Evolutionary conservation across 2,113 vertebrate species (phyloP), one percentile per base, ranked within the genome.

Genomic region (Psephotus haematonotus): DNA sequence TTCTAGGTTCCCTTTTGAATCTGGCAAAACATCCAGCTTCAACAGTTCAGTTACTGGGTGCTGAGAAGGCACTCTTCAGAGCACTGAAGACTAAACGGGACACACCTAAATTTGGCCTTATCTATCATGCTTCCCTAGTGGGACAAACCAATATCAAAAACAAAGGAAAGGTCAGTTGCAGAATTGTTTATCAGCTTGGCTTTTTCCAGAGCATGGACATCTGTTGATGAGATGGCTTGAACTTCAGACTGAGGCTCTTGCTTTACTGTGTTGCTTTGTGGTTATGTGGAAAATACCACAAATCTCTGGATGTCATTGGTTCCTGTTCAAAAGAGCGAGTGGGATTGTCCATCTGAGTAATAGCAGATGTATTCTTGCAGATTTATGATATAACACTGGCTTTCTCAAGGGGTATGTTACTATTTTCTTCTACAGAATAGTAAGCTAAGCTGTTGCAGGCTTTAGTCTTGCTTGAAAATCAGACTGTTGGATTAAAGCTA

Each of bases 21-120:
- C 98, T 99, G 98, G 99, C 99, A 6, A 99, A 99, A 82, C 99
- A 99, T 84, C 99, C 99, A 3, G 99, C 99, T 59, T 99, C 99
- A 84, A 99, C 99, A 0, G 99, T 99, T 91, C 99, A 99, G 97
- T 99, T 99, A 92, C 97, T 99, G 25, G 99, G 99, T 43, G 99
- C 99, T 77, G 99, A 99, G 96, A 99, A 99, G 65, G 99, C 99
- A 41, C 98, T 99, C 14, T 99, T 99, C 86, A 98, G 99, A 95
- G 99, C 99, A 13, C 97, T 99, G 83, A 99, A 99, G 95, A 99
- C 99, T 13, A 98, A 98, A 82, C 98, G 98, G 62, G 99, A 99
- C 96, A 99, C 99, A 0, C 99, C 99, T n/a, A 99, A 99, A 91
- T 99, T 99, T 46, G 99, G 99, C 72, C 99, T 99, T 39, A 99